Base-by-base conservation (phyloP, 2,797 vertebrate genomes). In the Ataeniobius toweri region DNA sequence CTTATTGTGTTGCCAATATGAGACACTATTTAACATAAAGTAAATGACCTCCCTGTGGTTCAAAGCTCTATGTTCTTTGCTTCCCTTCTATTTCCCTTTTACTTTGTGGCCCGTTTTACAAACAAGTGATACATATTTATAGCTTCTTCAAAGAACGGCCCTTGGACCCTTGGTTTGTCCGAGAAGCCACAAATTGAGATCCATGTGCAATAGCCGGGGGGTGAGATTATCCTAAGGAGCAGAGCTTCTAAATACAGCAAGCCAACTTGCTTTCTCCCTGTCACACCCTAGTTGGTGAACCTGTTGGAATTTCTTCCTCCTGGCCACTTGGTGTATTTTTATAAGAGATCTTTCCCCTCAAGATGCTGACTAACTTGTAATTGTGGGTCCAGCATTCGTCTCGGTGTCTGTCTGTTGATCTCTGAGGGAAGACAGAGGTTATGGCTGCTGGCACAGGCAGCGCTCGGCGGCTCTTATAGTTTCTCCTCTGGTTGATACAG, bases 341-440 rank as follows among this genome's bases (percentile, higher is more conserved):
- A 89, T 86, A 94, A 78, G 89, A 83, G 86, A 93, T 94, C 91
- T 96, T 95, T 95, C 94, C 90, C 89, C 93, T 92, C 68, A 84
- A 79, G 93, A 90, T 70, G 87, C 85, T 22, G 26, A 82, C 82
- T 86, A 79, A 82, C 87, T 92, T 95, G 92, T 95, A 94, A 95
- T 95, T 95, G 91, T 88, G 86, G 90, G 89, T 89, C 46, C 59
- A 90, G 86, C 85, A 83, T 93, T 91, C 48, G 79, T 90, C 89
- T 91, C 83, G 70, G 55, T 83, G 89, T 91, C 88, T 90, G 89
- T 89, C 81, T 83, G 83, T 48, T 70, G 85, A 78, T 89, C 67
- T 89, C 82, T 68, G 74, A 81, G 77, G 82, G 86, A 90, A 81
- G 83, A 89, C 77, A 69, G 79, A 91, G 86, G 81, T 80, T 89